Evolutionary conservation across 2,797 vertebrate species (phyloP), one percentile per base, ranked within the genome.

Genomic region (Triplophysa yarkandensis): DNA sequence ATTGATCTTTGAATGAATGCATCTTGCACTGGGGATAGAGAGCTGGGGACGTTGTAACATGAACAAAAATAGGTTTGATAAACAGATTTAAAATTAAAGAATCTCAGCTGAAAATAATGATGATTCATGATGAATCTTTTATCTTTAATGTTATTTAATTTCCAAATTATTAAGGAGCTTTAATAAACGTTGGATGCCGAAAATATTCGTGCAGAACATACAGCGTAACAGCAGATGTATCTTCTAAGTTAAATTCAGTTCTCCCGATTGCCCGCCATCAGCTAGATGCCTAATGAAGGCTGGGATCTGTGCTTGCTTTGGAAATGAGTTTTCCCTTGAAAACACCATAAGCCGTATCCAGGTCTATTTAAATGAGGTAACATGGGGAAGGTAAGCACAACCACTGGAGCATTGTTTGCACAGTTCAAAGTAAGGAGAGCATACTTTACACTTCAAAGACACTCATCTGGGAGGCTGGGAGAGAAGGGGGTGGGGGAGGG

Each of bases 391-490:
- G 92, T 92, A 92, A 92, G 91, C 90, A 90, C 87, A 86, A 88
- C 91, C 92, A 92, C 92, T 91, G 88, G 91, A 93, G 92, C 91
- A 93, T 93, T 93, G 91, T 93, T 90, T 91, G 90, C 90, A 83
- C 92, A 93, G 93, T 94, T 93, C 92, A 94, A 94, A 94, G 93
- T 93, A 92, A 93, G 90, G 91, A 91, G 89, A 91, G 88, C 90
- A 84, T 93, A 91, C 92, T 94, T 94, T 93, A 90, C 93, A 95
- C 92, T 94, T 95, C 94, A 95, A 95, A 95, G 93, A 87, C 88
- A 84, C 90, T 92, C 93, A 93, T 94, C 92, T 92, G 93, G 92
- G 93, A 93, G 88, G 90, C 91, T 92, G 88, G 78, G 55, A 79
- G 83, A 87, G 85, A 82, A 75, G 88, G 89, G 90, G 90, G 89